These are phyloP conservation scores for Myathropa florea DNA, from an alignment of 2,888 invertebrate species.

Conservation along the genomic window DNA sequence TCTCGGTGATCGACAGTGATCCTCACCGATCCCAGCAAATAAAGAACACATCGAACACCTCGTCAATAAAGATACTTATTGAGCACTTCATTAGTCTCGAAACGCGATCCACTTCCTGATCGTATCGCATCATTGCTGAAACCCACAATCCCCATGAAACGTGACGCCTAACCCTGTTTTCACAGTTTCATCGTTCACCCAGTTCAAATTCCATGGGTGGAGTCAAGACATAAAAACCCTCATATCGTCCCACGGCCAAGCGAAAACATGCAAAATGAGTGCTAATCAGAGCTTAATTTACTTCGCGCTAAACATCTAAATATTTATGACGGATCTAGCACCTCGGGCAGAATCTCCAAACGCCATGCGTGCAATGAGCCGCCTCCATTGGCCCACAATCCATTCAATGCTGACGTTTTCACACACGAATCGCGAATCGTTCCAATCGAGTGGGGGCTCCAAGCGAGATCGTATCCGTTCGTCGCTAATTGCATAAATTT, in stretches of 20 bases:
- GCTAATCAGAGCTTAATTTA: neutral
- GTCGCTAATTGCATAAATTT: constrained; percentile 14
- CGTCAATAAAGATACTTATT: too few relatives aligned
- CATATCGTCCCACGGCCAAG: neutral
- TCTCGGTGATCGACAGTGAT: too few relatives aligned
- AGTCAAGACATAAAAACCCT: neutral
- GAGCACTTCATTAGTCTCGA: neutral
- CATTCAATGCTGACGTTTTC: neutral
- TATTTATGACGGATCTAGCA: neutral
- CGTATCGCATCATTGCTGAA: neutral
- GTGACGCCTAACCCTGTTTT: neutral
- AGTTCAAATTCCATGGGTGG: neutral
- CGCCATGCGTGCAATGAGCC: neutral
- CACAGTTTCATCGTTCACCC: neutral
- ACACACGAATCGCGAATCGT: neutral
- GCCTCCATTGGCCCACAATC: neutral
- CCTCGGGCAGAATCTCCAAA: neutral
- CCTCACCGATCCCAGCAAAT: too few relatives aligned
- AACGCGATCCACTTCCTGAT: neutral
- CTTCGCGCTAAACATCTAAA: neutral
- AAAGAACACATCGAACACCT: too few relatives aligned
- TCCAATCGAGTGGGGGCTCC: neutral
- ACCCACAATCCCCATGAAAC: neutral
- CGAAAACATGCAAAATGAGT: neutral
- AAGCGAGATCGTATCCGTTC: neutral